A percentile compares a stretch with the other conserved stretches of the same genome.
Conservation (phyloP, 1,140 invertebrate species). For the Cherax quadricarinatus region DNA sequence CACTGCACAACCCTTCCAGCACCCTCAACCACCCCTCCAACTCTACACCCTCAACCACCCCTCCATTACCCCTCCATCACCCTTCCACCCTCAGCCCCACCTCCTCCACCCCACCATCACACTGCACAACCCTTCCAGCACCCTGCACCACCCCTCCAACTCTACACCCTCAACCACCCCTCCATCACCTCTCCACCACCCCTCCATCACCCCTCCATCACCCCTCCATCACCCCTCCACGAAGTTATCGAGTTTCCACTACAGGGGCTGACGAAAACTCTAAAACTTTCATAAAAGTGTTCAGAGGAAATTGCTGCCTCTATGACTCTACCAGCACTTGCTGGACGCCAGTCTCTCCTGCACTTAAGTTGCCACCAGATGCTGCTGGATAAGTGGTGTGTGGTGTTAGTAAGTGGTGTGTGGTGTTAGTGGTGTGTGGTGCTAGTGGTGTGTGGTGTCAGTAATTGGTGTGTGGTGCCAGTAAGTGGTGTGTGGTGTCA, state of each 20-base stretch:
- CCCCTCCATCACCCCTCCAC: too few relatives aligned
- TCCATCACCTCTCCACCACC: too few relatives aligned
- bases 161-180: too few relatives aligned
- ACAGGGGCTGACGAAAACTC: neutral
- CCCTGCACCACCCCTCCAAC: neutral
- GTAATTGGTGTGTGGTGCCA: too few relatives aligned
- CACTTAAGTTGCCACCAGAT: neutral
- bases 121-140: neutral
- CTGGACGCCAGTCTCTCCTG: neutral
- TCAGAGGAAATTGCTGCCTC: neutral
- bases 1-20: neutral
- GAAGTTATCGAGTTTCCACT: neutral
- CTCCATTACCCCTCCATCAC: neutral
- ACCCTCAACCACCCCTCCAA: neutral
- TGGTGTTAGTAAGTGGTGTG: too few relatives aligned
- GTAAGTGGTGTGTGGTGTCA: too few relatives aligned
- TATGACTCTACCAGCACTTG: neutral
- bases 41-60: too few relatives aligned
- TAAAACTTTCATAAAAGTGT: neutral
- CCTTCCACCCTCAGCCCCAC: too few relatives aligned
- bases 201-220: neutral
- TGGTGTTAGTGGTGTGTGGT: too few relatives aligned
- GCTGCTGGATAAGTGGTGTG: neutral
- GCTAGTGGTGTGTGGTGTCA: too few relatives aligned
- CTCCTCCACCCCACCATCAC: neutral